Conservation (phyloP, 2,888 invertebrate species). For the Stenurella melanura region DNA sequence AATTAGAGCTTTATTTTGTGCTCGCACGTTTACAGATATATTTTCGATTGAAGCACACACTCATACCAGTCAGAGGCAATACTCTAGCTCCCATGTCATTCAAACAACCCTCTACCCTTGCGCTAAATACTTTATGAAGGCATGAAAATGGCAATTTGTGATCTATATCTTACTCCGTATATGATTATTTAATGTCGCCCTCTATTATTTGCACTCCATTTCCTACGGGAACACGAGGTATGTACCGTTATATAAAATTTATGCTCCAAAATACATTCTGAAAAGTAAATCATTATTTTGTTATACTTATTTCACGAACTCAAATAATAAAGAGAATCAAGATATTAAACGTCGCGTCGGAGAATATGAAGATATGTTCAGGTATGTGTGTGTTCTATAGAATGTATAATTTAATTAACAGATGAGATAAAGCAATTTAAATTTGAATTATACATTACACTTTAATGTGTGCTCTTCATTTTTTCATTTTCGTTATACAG, state of each 20-base stretch:
- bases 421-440: too few relatives aligned
- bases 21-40: too few relatives aligned
- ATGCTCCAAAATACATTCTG: background rate
- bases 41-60: background rate
- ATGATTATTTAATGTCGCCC: background rate
- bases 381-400: too few relatives aligned
- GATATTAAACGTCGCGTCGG: too few relatives aligned
- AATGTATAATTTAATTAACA: too few relatives aligned
- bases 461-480: too few relatives aligned
- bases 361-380: too few relatives aligned
- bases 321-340: too few relatives aligned
- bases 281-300: too few relatives aligned
- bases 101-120: background rate
- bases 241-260: background rate
- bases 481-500: too few relatives aligned
- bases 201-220: background rate
- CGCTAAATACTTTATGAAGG: background rate
- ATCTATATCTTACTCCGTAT: background rate
- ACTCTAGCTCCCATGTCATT: conserved; percentile 2
- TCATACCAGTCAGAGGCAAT: background rate
- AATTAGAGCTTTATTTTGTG: conserved; percentile 17
- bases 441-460: too few relatives aligned
- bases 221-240: background rate
- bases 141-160: conserved; percentile 1
- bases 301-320: too few relatives aligned